A percentile compares a stretch with the other conserved stretches of the same genome.
Conservation (phyloP, 37 sponge, comb jelly and placozoan genomes). For the Ianthella basta region DNA sequence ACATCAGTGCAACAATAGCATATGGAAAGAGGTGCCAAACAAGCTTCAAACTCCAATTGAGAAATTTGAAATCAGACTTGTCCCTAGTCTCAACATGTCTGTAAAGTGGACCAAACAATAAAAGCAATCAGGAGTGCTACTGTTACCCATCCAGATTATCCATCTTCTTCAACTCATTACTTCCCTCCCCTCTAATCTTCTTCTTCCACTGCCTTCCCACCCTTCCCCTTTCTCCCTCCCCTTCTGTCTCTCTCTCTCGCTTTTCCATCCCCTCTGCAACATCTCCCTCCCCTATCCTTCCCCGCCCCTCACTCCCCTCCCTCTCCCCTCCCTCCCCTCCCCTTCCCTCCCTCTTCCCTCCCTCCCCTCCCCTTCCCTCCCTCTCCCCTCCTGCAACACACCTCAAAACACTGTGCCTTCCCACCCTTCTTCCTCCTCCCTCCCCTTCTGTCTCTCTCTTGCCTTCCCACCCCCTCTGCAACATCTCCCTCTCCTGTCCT, state of each 20-base stretch:
- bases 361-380: too few relatives aligned
- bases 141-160: too few relatives aligned
- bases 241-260: too few relatives aligned
- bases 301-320: too few relatives aligned
- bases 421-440: not conserved
- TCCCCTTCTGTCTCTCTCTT: not conserved
- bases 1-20: constrained; percentile 45
- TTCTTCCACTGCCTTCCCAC: too few relatives aligned
- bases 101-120: not conserved
- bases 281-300: not conserved
- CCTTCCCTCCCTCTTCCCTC: too few relatives aligned
- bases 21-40: constrained; percentile 68
- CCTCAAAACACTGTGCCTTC: not conserved
- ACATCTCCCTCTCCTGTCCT: too few relatives aligned
- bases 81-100: not conserved
- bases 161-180: too few relatives aligned
- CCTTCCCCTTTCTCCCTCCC: too few relatives aligned
- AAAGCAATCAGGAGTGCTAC: not conserved
- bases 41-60: not conserved
- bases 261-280: too few relatives aligned
- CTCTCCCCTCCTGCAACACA: not conserved
- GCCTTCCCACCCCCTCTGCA: not conserved
- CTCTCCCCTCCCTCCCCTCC: too few relatives aligned
- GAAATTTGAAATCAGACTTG: not conserved
- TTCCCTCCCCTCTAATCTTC: too few relatives aligned